Evolutionary conservation across 2,113 vertebrate genomes (phyloP), one percentile per base, ranked within the genome.

Genomic region (Chunga burmeisteri): DNA sequence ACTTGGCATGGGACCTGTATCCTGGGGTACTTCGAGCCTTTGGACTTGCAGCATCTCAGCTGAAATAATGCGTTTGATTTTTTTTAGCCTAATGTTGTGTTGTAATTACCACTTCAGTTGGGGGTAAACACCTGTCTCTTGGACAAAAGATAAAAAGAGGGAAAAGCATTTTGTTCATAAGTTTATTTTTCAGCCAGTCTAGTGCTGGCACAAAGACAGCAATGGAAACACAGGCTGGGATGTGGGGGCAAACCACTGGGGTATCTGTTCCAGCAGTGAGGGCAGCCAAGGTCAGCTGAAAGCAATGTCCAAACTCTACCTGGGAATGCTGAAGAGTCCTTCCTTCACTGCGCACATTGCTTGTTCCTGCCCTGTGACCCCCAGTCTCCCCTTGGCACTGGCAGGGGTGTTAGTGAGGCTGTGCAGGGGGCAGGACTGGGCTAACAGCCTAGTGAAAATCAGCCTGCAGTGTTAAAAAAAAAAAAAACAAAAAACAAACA

Each of bases 291-390:
- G 55, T 18, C 68, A 15, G 29, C 29, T 74, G 42, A 91, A 86
- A 74, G 16, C 58, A 40, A 52, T 44, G 66, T 71, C 56, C 71
- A 32, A 79, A 71, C 61, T 25, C 32, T 3, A 6, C 0, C 3
- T 2, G 12, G 26, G 55, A 46, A 79, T 36, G 36, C 34, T 62
- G 42, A 32, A 23, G 82, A 38, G 83, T 4, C 47, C 26, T 9
- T 58, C 29, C 16, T 36, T 27, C 32, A 36, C 17, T 0, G 6
- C 22, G 38, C 2, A 6, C 4, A 1, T 23, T 66, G 30, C 56
- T 93, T n/a, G 16, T 44, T 42, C 22, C 58, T 80, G 77, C n/a
- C 36, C 47, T 2, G n/a, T 61, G 49, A 26, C 16, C 22, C 20
- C 18, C 2, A 0, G 42, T 6, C 30, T 59, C 29, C 26, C 38